Evolutionary conservation across 37 sponge, comb jelly and placozoan species (phyloP), one percentile per base, ranked within the genome.

Genomic region (Cladorhizidae sp.): DNA sequence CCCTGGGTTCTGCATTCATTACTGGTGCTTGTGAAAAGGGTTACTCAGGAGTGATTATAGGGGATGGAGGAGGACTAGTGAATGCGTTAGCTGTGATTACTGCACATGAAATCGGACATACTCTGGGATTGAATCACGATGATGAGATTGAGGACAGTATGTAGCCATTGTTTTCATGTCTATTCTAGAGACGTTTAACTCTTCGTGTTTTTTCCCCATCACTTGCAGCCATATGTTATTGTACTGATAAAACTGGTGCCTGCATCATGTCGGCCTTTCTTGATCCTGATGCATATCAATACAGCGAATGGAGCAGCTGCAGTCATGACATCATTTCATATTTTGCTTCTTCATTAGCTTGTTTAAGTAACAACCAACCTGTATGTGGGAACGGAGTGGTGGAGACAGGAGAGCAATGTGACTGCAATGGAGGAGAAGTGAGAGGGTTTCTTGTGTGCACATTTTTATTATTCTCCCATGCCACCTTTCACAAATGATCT

Each of bases 41-140:
- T 5, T 12, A 45, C 49, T 45, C 5, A 12, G 49, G 49, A 45
- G 49, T 5, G 49, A 9, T 45, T 18, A 63, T 68, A 49, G 76
- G 87, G 55, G 83, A 71, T 55, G 68, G 75, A 8, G 42, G 67
- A 11, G 3, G 31, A 6, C 9, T 56, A 3, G 29, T 41, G 3
- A 40, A 32, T 21, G 33, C 54, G 1, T 38, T 61, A 14, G 77
- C 50, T 1, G 63, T 62, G 57, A 85, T 70, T 22, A 81, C 82
- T 79, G 90, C 93, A 22, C 93, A 93, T 64, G 93, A 93, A 51
- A 32, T 93, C 57, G 93, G 93, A n/a, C 93, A 93, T 57, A 82
- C 69, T 36, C 77, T 88, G 25, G 73, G 80, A 51, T 73, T 93
- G 82, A 20, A 6, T 2, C 93, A 93, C 40, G 92, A 91, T 61